These are phyloP conservation scores for Geotrupes spiniger DNA, from an alignment of 2,888 invertebrate genomes.

Conservation along the genomic window DNA sequence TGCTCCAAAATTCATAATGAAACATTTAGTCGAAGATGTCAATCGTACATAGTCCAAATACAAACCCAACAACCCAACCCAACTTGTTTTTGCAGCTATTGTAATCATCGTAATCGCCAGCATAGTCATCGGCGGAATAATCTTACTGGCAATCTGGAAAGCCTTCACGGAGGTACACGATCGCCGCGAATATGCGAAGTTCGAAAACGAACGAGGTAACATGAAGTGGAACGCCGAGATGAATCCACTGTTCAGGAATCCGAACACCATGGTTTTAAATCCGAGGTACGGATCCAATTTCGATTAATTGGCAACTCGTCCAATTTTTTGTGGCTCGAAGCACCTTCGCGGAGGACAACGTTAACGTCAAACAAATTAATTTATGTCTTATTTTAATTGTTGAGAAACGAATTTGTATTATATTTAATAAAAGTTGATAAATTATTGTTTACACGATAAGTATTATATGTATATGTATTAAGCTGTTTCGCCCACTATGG, in stretches of 20 bases:
- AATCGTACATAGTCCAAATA: background rate
- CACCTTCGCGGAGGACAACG: too few relatives aligned
- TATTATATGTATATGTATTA: too few relatives aligned
- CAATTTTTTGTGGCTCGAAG: too few relatives aligned
- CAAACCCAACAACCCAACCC: background rate
- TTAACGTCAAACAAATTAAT: too few relatives aligned
- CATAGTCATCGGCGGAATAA: slow-evolving; percentile 69
- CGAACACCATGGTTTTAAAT: slow-evolving; percentile 77
- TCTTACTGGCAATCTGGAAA: slow-evolving; percentile 71
- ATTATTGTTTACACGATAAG: too few relatives aligned
- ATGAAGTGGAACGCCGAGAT: slow-evolving; percentile 73
- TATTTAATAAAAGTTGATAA: too few relatives aligned
- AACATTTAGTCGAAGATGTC: background rate
- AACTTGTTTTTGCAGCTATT: slow-evolving; percentile 55
- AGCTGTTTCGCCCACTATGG: too few relatives aligned
- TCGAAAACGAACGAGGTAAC: slow-evolving; percentile 63
- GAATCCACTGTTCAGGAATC: slow-evolving; percentile 78
- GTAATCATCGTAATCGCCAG: slow-evolving; percentile 67
- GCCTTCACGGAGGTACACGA: slow-evolving; percentile 69
- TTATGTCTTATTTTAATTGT: too few relatives aligned
- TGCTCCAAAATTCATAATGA: too few relatives aligned
- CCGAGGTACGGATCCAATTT: slow-evolving; percentile 47
- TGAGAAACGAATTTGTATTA: too few relatives aligned
- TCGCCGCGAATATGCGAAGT: slow-evolving; percentile 70
- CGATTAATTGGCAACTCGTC: too few relatives aligned